Conservation (phyloP, 2,113 vertebrate species). For the Aspiorhynchus laticeps region DNA sequence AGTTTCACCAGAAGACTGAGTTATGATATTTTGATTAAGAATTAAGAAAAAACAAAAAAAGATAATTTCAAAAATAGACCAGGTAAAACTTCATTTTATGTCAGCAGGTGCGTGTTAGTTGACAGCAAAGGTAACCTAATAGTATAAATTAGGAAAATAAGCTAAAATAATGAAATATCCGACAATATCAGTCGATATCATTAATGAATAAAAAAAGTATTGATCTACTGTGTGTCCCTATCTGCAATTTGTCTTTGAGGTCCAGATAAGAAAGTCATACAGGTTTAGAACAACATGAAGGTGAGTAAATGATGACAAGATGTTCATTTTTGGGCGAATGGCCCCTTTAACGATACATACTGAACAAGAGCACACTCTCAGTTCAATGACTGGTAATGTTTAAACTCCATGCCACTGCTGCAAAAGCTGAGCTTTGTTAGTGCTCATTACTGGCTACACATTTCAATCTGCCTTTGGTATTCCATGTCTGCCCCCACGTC, state of each 20-base stretch:
- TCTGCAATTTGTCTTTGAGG: not conserved
- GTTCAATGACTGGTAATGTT: slow-evolving; percentile 39
- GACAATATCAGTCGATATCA: not conserved
- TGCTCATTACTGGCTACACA: slow-evolving; percentile 98
- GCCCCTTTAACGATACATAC: not conserved
- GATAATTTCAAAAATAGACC: too few relatives aligned
- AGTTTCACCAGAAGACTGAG: not conserved
- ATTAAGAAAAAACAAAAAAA: too few relatives aligned
- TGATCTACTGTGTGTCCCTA: not conserved
- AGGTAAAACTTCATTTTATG: too few relatives aligned
- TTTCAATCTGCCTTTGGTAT: slow-evolving; percentile 99
- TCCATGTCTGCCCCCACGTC: slow-evolving; percentile 82
- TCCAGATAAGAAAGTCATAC: not conserved
- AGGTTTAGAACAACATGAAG: not conserved
- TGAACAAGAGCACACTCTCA: not conserved
- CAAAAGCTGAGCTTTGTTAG: slow-evolving; percentile 38
- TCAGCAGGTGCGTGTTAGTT: not conserved
- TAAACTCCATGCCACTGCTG: slow-evolving; percentile 15
- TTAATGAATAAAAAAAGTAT: not conserved
- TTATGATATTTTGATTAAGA: too few relatives aligned
- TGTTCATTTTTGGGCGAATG: not conserved
- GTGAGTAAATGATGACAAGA: not conserved
- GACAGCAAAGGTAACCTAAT: not conserved
- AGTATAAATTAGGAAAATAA: not conserved
- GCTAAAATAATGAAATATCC: not conserved